Base-by-base conservation (phyloP, 1,140 invertebrate species). In the Trinorchestia longiramus region DNA sequence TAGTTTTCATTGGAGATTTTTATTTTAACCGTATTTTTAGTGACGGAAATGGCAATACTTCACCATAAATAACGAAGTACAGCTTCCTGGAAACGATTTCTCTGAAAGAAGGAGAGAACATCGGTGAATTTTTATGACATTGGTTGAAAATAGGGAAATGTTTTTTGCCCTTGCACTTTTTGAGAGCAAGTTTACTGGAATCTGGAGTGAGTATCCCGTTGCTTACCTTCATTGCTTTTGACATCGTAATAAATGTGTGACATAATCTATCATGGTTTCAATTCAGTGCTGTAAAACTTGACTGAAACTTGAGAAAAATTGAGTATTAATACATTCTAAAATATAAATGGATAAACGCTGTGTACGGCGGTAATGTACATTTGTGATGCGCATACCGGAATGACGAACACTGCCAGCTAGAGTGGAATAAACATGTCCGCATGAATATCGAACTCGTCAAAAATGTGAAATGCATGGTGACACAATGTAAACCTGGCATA, bases 221-320 rank as follows among this genome's bases (percentile, higher is more conserved):
- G 62, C 28, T 77, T 15, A 77, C 36, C 28, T 77, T 77, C 19
- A 94, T 45, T 94, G 92, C 92, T 47, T 94, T 43, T 94, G 92
- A 94, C 92, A 40, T 41, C 88, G 88, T 94, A 94, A 94, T 94
- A 94, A 94, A 94, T 94, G 92, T 94, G 92, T 94, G 92, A 45
- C 19, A 43, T 47, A 45, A 94, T 91, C 88, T 91, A 40, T 94
- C 43, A 94, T 94, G 36, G 92, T 94, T 94, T 94, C 92, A 94
- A 94, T 94, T 94, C 4, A 45, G 43, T 42, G 41, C 11, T 42
- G 43, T 91, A 28, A 77, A 77, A 77, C 28, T 3, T 3, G 11
- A 77, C 62, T 77, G 62, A 77, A 77, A 77, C 28, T 11, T 36
- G 62, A 77, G 36, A 36, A 77, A 77, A 3, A 15, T 11, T 77